Conservation (phyloP, 1,140 invertebrate species). For the Archivesica marissinica region DNA sequence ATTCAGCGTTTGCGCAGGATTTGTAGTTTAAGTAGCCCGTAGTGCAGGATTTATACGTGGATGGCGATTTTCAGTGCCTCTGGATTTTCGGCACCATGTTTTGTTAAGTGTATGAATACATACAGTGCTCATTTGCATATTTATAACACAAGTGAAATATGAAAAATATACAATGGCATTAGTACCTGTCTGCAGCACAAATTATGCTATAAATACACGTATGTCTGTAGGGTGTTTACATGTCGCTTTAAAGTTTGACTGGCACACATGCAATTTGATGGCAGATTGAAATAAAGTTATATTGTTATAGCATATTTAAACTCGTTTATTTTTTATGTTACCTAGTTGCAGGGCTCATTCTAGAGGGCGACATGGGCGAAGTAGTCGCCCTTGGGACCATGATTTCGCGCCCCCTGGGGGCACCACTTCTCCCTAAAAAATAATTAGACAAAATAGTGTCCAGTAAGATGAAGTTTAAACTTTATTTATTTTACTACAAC, state of each 20-base stretch:
- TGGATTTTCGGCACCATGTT: too few relatives aligned
- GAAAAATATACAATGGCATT: neutral
- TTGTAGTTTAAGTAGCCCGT: too few relatives aligned
- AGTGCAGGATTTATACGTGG: too few relatives aligned
- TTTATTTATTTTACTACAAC: too few relatives aligned
- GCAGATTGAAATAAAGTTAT: conserved; percentile 4
- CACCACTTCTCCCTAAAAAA: too few relatives aligned
- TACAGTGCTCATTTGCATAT: neutral
- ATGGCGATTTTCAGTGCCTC: too few relatives aligned
- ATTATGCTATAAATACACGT: too few relatives aligned
- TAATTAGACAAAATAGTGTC: too few relatives aligned
- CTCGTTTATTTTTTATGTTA: neutral
- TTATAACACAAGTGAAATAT: neutral
- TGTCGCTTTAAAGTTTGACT: neutral
- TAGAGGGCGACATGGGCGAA: neutral
- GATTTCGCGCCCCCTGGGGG: neutral
- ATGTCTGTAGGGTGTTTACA: neutral
- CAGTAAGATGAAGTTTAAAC: too few relatives aligned
- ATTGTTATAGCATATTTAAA: neutral
- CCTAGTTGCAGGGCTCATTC: neutral
- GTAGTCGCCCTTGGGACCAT: neutral
- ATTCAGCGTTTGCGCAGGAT: too few relatives aligned
- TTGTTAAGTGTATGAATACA: neutral
- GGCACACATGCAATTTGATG: neutral
- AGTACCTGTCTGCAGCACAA: neutral